Evolutionary conservation across 2,888 invertebrate species (phyloP).

Genomic region (Thymelicus lineola): DNA sequence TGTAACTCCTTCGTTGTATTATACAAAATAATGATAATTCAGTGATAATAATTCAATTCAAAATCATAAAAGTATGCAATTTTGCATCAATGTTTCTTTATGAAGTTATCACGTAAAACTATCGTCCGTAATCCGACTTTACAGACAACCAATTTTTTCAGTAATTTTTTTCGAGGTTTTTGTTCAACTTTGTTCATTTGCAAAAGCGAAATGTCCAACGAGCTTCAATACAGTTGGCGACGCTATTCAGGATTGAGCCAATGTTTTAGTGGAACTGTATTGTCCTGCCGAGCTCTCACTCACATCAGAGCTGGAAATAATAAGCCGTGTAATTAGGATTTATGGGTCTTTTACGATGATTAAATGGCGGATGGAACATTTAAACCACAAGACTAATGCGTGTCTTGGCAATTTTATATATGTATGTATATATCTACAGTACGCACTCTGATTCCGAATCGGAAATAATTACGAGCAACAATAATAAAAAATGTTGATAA

Average conservation of each 20-base stretch:
- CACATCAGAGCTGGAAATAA: conserved; percentile 74
- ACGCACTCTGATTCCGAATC: conserved; percentile 50
- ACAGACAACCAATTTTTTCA: too few relatives aligned
- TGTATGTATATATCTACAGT: conserved; percentile 42
- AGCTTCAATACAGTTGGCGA: conserved; percentile 4
- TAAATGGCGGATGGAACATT: conserved; percentile 68
- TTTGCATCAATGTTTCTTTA: too few relatives aligned
- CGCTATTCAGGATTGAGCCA: conserved; percentile 43
- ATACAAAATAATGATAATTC: too few relatives aligned
- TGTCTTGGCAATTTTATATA: conserved; percentile 53
- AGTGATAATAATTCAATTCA: too few relatives aligned
- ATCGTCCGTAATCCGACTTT: too few relatives aligned
- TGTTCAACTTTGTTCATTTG: neutral
- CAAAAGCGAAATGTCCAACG: neutral
- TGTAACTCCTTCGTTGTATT: too few relatives aligned
- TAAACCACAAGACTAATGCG: conserved; percentile 59
- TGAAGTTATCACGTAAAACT: too few relatives aligned
- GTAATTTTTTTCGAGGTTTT: too few relatives aligned
- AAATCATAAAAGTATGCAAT: too few relatives aligned
- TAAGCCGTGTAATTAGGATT: conserved; percentile 80
- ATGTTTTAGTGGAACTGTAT: conserved; percentile 62
- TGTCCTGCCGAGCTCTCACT: conserved; percentile 65
- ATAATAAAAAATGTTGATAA: too few relatives aligned
- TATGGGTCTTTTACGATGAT: conserved; percentile 76
- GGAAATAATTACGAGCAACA: conserved; percentile 44